A percentile compares a stretch with the other conserved stretches of the same genome.
Evolutionary conservation across 2,888 invertebrate genomes (phyloP).

Genomic region (Lathronympha strigana): DNA sequence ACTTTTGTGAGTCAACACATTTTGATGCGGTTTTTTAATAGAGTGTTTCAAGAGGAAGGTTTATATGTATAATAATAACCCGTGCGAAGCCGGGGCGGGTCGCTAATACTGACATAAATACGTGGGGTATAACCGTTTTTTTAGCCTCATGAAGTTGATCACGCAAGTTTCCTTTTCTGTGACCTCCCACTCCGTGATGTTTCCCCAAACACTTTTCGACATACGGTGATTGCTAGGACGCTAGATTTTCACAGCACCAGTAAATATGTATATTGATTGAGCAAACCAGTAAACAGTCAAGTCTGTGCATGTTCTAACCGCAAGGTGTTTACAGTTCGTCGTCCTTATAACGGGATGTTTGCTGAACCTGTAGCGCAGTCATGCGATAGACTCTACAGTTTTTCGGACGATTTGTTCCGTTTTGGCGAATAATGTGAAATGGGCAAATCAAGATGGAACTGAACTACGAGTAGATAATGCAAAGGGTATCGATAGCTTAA

Average conservation of each 20-base stretch:
- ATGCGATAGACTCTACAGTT: not conserved
- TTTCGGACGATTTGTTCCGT: not conserved
- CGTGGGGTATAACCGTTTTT: too few relatives aligned
- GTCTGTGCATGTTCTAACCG: conserved; percentile 16
- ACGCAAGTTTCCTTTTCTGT: too few relatives aligned
- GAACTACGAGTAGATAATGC: not conserved
- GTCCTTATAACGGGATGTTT: conserved; percentile 9
- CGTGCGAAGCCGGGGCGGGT: too few relatives aligned
- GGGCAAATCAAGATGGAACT: not conserved
- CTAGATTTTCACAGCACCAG: not conserved
- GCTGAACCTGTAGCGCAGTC: not conserved
- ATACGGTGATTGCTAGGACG: not conserved
- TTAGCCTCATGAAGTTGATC: too few relatives aligned
- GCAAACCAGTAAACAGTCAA: conserved; percentile 3
- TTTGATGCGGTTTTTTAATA: too few relatives aligned
- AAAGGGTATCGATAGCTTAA: too few relatives aligned
- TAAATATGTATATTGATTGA: conserved; percentile 16
- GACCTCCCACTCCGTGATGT: too few relatives aligned
- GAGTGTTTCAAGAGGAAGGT: too few relatives aligned
- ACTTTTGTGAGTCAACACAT: too few relatives aligned
- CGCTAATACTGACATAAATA: too few relatives aligned
- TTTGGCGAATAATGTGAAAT: not conserved
- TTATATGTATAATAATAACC: too few relatives aligned
- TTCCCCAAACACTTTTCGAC: too few relatives aligned
- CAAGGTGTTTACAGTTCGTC: conserved; percentile 7